These are phyloP conservation scores for Arbacia lixula DNA, from an alignment of 53 echinoderm and acorn worm genomes.

Conservation along the genomic window DNA sequence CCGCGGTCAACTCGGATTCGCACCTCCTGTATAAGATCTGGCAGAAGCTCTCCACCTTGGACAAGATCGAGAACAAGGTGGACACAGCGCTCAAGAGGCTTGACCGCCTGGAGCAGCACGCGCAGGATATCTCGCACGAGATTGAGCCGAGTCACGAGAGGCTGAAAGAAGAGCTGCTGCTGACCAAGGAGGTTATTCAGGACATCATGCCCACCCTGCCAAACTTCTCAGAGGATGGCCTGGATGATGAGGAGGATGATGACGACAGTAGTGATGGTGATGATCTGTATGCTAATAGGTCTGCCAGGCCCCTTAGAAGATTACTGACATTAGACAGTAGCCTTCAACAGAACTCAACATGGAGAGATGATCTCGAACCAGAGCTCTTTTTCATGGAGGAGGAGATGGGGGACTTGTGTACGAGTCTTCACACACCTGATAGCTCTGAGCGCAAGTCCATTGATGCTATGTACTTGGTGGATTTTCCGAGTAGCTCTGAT, in stretches of 20 bases:
- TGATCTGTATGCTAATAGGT: background rate
- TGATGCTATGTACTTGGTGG: conserved; percentile 31
- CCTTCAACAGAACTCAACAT: background rate
- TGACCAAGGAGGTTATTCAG: conserved; percentile 49
- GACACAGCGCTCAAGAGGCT: conserved; percentile 39
- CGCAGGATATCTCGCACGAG: conserved; percentile 34
- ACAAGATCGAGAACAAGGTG: conserved; percentile 50
- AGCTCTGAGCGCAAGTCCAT: background rate
- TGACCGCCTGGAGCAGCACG: conserved; percentile 44
- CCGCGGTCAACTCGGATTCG: conserved; percentile 34
- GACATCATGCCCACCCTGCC: conserved; percentile 51
- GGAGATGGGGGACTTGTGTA: conserved; percentile 53
- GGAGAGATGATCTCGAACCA: conserved; percentile 33
- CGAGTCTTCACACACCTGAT: conserved; percentile 34
- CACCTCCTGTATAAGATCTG: conserved; percentile 41
- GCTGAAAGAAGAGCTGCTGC: conserved; percentile 38
- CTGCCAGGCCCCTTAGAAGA: no score
- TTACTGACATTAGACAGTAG: background rate
- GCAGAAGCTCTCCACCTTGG: conserved; percentile 52
- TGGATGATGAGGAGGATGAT: background rate
- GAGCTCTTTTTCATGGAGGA: conserved; percentile 56
- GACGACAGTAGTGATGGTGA: background rate
- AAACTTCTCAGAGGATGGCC: conserved; percentile 17
- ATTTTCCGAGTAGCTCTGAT: conserved; percentile 31
- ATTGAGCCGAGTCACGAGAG: conserved; percentile 25